phyloP scores from a whole-genome alignment of 2,797 vertebrate species.

The Phataginus tricuspis region DNA sequence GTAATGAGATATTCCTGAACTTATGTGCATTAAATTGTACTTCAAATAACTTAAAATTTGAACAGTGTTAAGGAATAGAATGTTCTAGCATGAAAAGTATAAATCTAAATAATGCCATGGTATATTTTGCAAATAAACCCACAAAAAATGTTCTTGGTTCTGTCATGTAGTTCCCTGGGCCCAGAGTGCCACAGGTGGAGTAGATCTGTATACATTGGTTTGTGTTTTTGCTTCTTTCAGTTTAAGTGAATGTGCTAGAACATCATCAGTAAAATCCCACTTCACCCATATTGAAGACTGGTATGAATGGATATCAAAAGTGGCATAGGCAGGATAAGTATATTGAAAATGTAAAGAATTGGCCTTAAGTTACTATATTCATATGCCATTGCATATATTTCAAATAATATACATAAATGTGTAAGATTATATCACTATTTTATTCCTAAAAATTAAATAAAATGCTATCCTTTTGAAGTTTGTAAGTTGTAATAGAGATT shows the following conservation, averaged over 20 bases:
- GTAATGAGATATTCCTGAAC: not conserved
- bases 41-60: not conserved
- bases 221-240: not conserved
- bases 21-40: not conserved
- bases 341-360: not conserved
- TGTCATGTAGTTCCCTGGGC: not conserved
- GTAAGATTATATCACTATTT: not conserved
- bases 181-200: not conserved
- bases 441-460: not conserved
- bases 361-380: not conserved
- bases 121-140: not conserved
- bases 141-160: not conserved
- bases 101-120: not conserved
- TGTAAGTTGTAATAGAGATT: not conserved
- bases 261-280: not conserved
- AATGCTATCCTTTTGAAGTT: not conserved
- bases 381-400: not conserved
- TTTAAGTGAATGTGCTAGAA: not conserved
- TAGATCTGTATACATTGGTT: not conserved
- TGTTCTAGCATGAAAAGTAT: not conserved
- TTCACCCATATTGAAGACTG: not conserved
- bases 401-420: not conserved
- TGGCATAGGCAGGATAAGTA: not conserved
- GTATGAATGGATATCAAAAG: not conserved
- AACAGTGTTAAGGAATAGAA: not conserved